Evolutionary conservation across 1,140 invertebrate species (phyloP).

Genomic region (Bathynomus jamesi): DNA sequence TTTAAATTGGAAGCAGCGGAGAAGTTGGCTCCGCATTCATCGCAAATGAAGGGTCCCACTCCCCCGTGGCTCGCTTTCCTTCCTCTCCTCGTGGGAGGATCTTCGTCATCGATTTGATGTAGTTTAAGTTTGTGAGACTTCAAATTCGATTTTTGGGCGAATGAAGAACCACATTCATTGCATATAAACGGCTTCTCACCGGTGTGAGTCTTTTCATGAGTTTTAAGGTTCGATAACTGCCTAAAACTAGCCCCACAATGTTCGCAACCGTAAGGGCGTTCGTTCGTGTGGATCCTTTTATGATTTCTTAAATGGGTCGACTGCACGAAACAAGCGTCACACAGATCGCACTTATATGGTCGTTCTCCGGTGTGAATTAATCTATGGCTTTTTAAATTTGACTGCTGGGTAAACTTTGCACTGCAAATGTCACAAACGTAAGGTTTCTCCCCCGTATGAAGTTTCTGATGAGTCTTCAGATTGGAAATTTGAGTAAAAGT

Average conservation of each 20-base stretch:
- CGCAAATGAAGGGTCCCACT: slow-evolving; percentile 35
- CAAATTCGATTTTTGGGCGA: slow-evolving; percentile 53
- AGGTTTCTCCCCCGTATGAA: slow-evolving; percentile 45
- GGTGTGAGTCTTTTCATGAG: slow-evolving; percentile 47
- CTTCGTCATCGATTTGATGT: slow-evolving; percentile 21
- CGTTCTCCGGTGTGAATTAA: slow-evolving; percentile 35
- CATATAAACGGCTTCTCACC: slow-evolving; percentile 56
- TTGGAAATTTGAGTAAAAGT: slow-evolving; percentile 36
- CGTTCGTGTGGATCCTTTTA: slow-evolving; percentile 41
- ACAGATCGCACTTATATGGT: slow-evolving; percentile 49
- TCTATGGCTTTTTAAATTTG: slow-evolving; percentile 35
- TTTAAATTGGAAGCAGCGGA: slow-evolving; percentile 33
- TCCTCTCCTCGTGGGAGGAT: slow-evolving; percentile 17
- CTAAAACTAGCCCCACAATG: slow-evolving; percentile 37
- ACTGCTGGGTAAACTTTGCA: slow-evolving; percentile 44
- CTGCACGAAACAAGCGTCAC: slow-evolving; percentile 39
- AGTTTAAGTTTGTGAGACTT: slow-evolving; percentile 38
- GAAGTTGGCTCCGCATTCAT: slow-evolving; percentile 35
- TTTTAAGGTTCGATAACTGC: slow-evolving; percentile 38
- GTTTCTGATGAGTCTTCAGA: slow-evolving; percentile 36
- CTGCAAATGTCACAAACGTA: slow-evolving; percentile 53
- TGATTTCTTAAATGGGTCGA: slow-evolving; percentile 36
- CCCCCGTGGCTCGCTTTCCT: slow-evolving; percentile 32
- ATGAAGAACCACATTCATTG: slow-evolving; percentile 57
- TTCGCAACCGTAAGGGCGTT: slow-evolving; percentile 38